phyloP scores from a whole-genome alignment of 2,888 invertebrate species.

The Drosophila aldrichi region DNA sequence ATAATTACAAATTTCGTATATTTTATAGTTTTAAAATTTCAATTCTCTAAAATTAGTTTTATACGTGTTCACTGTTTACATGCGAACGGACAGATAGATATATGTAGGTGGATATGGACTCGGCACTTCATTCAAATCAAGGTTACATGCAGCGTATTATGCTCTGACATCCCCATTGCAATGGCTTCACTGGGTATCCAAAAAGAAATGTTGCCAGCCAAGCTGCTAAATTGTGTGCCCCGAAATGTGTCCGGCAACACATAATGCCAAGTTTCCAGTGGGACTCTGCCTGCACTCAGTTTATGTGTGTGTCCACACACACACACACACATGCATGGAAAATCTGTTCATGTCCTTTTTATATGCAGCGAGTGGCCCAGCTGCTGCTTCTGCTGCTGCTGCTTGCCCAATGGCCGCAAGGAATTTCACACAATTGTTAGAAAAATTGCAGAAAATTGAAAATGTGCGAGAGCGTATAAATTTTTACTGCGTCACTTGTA shows the following conservation, averaged over 20 bases:
- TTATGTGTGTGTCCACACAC: conserved; percentile 20
- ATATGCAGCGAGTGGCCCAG: conserved; percentile 34
- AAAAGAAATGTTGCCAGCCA: conserved; percentile 47
- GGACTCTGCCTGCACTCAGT: conserved; percentile 44
- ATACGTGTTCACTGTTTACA: too few relatives aligned
- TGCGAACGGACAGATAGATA: too few relatives aligned
- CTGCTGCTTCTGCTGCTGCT: conserved; percentile 12
- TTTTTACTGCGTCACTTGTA: conserved; percentile 81
- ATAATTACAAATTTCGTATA: too few relatives aligned
- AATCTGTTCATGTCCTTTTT: conserved; percentile 71
- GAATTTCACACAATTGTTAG: conserved; percentile 80
- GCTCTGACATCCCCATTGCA: neutral
- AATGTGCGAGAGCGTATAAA: conserved; percentile 79
- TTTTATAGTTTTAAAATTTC: too few relatives aligned
- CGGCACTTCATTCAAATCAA: too few relatives aligned
- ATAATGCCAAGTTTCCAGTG: conserved; percentile 58
- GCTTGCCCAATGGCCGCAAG: conserved; percentile 67
- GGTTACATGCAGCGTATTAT: neutral
- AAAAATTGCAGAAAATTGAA: conserved; percentile 80
- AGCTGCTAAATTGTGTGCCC: conserved; percentile 79
- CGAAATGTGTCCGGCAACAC: conserved; percentile 78
- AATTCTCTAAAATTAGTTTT: too few relatives aligned
- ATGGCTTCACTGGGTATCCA: neutral
- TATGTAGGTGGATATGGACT: too few relatives aligned
- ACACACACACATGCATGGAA: conserved; percentile 17